A percentile compares a stretch with the other conserved stretches of the same genome.
These are phyloP conservation scores for Donacobius atricapilla DNA, from an alignment of 2,113 vertebrate species.

Conservation along the genomic window DNA sequence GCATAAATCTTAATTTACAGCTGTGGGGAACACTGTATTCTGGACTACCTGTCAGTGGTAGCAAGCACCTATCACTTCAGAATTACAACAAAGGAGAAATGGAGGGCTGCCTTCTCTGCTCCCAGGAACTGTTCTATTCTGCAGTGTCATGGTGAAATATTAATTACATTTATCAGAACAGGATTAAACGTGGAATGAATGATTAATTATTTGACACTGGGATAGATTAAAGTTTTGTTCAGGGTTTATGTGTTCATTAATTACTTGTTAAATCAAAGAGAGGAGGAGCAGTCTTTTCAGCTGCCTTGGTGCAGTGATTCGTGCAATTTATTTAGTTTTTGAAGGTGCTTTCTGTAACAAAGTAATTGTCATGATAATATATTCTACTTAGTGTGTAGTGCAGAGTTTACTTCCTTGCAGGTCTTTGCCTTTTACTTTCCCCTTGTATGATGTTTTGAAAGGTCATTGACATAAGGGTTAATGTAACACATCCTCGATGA, in stretches of 20 bases:
- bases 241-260: constrained; percentile 47
- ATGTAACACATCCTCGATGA: not conserved
- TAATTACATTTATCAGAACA: constrained; percentile 55
- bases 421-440: not conserved
- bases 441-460: not conserved
- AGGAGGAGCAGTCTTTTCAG: constrained; percentile 8
- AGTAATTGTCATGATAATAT: not conserved
- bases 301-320: not conserved
- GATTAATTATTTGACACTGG: constrained; percentile 44
- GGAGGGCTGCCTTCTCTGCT: not conserved
- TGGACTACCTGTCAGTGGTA: not conserved
- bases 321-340: not conserved
- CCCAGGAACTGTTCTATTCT: constrained; percentile 7
- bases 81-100: not conserved
- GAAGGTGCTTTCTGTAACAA: not conserved
- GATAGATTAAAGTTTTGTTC: constrained; percentile 44
- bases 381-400: not conserved
- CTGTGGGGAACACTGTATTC: not conserved
- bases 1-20: not conserved
- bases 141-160: constrained; percentile 39
- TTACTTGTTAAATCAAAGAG: constrained; percentile 44
- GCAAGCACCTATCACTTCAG: not conserved
- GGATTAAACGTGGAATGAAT: constrained; percentile 34
- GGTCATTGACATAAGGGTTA: not conserved
- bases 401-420: not conserved